Evolutionary conservation across 2,888 invertebrate species (phyloP).

Genomic region (Polietes domitor): DNA sequence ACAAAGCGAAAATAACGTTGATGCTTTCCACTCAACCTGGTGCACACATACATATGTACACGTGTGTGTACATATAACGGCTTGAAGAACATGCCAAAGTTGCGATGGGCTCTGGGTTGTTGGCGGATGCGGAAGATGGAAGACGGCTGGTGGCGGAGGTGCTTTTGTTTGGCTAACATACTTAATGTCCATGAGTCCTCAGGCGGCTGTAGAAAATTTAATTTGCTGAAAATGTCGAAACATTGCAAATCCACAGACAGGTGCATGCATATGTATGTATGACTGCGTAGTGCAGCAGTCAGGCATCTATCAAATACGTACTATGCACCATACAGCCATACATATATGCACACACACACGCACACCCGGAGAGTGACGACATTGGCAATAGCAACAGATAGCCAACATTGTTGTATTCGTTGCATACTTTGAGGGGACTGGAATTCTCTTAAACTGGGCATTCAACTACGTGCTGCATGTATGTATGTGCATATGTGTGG

Average conservation of each 20-base stretch:
- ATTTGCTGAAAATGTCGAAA: conserved; percentile 27
- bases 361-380: neutral
- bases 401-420: conserved; percentile 11
- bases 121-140: neutral
- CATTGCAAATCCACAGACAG: conserved; percentile 14
- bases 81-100: neutral
- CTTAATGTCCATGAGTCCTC: conserved; percentile 17
- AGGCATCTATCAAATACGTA: conserved; percentile 3
- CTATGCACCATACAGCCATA: neutral
- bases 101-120: neutral
- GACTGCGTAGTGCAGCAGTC: neutral
- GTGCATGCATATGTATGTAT: too few species aligned
- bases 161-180: conserved; percentile 11
- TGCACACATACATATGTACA: too few species aligned
- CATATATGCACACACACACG: neutral
- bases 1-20: neutral
- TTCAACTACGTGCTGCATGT: neutral
- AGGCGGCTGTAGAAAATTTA: conserved; percentile 18
- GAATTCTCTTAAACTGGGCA: neutral
- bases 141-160: neutral
- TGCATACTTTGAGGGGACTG: neutral
- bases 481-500: neutral
- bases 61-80: neutral
- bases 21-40: neutral
- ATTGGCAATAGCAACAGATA: neutral